phyloP scores from a whole-genome alignment of 2,888 invertebrate species.

The Synergus itoensis region DNA sequence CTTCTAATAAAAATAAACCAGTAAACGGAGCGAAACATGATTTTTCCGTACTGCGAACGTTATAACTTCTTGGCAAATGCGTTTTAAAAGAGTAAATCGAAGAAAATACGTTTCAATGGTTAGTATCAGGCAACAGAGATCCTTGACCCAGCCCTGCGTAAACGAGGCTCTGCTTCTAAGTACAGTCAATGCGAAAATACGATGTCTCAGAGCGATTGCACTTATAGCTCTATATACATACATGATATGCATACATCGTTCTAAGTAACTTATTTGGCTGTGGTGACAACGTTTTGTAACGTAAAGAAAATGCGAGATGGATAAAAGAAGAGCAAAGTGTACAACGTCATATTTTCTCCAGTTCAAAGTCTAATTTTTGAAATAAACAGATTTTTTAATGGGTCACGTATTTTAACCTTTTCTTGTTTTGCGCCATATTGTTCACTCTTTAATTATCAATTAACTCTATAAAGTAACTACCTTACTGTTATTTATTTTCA shows the following conservation, averaged over 20 bases:
- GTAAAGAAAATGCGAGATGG: slow-evolving; percentile 37
- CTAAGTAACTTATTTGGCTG: slow-evolving; percentile 14
- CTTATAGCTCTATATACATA: slow-evolving; percentile 28
- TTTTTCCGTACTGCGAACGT: slow-evolving; percentile 15
- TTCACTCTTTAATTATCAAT: slow-evolving; percentile 14
- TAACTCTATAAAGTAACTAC: not conserved
- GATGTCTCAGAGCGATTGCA: slow-evolving; percentile 32
- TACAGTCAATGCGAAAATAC: slow-evolving; percentile 35
- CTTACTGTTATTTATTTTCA: not conserved
- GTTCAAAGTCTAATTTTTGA: slow-evolving; percentile 32
- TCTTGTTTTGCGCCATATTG: slow-evolving; percentile 12
- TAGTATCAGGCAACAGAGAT: slow-evolving; percentile 43
- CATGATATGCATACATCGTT: slow-evolving; percentile 34
- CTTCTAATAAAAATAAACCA: slow-evolving; percentile 19
- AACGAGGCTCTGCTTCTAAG: slow-evolving; percentile 45
- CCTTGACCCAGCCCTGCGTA: slow-evolving; percentile 46
- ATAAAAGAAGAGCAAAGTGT: slow-evolving; percentile 40
- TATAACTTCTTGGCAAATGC: slow-evolving; percentile 35
- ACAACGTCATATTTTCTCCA: slow-evolving; percentile 33
- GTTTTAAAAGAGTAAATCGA: slow-evolving; percentile 37
- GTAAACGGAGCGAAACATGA: slow-evolving; percentile 36
- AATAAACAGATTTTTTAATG: slow-evolving; percentile 36
- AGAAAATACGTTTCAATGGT: slow-evolving; percentile 42
- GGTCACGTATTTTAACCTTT: slow-evolving; percentile 39
- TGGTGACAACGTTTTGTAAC: slow-evolving; percentile 24